Evolutionary conservation across 2,888 invertebrate genomes (phyloP).

Genomic region (Tortricodes alternella): DNA sequence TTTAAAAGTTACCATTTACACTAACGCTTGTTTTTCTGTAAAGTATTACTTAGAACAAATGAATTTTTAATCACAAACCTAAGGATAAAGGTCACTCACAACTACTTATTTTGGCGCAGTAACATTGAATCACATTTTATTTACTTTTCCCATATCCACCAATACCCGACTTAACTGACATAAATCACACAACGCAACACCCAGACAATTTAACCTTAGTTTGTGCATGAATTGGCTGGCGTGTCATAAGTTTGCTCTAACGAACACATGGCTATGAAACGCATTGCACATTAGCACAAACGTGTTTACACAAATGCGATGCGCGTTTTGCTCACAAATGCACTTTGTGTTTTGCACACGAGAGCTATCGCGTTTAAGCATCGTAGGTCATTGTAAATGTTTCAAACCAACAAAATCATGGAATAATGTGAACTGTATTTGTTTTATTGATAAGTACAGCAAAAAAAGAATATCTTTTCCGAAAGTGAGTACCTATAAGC

Average conservation of each 20-base stretch:
- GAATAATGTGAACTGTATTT: no score
- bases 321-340: slow-evolving; percentile 14
- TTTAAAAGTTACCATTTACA: no score
- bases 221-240: slow-evolving; percentile 6
- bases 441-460: no score
- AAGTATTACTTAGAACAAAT: no score
- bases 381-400: not conserved
- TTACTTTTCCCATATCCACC: not conserved
- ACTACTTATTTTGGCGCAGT: no score
- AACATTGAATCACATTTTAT: not conserved
- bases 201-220: slow-evolving; percentile 6
- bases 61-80: no score
- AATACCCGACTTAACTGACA: not conserved
- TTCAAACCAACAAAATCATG: no score
- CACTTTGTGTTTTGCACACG: not conserved
- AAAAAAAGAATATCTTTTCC: no score
- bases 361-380: not conserved
- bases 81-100: no score
- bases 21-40: no score
- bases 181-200: not conserved
- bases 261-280: not conserved
- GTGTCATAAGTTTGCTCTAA: slow-evolving; percentile 2
- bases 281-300: slow-evolving; percentile 5
- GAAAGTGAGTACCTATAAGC: no score
- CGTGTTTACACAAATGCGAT: slow-evolving; percentile 8